Conservation (phyloP, 1,140 invertebrate species). For the Trichonephila inaurata region DNA sequence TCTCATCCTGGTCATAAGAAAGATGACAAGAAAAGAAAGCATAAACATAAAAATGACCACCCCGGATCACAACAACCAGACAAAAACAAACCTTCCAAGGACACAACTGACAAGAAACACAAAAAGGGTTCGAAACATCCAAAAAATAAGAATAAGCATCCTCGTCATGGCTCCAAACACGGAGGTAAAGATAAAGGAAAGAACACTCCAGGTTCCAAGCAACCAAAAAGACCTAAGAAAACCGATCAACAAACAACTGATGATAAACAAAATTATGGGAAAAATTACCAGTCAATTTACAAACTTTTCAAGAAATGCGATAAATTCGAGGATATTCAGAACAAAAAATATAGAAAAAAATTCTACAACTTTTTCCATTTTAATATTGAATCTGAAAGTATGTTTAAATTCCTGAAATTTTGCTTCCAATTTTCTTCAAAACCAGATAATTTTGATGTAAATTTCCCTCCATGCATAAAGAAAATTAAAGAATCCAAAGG, state of each 20-base stretch:
- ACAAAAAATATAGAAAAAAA: neutral
- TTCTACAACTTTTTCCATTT: neutral
- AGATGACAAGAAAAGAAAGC: neutral
- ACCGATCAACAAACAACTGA: neutral
- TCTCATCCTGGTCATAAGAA: neutral
- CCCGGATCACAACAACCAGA: neutral
- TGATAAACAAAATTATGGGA: neutral
- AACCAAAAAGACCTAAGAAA: neutral
- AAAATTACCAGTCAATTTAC: neutral
- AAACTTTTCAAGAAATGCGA: constrained; percentile 6
- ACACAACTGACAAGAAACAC: too few relatives aligned
- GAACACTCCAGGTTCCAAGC: neutral
- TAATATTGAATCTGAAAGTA: neutral
- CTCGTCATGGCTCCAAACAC: neutral
- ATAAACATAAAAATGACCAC: neutral
- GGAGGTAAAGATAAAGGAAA: neutral
- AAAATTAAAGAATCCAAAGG: too few relatives aligned
- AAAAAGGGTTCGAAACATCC: neutral
- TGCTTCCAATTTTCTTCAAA: neutral
- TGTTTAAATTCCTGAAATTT: neutral
- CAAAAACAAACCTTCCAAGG: neutral
- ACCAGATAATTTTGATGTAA: neutral
- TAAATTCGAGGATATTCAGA: constrained; percentile 11
- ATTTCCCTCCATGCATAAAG: neutral
- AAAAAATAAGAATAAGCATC: neutral